Evolutionary conservation across 2,888 invertebrate genomes (phyloP).

Genomic region (Ypsolopha scabrella): DNA sequence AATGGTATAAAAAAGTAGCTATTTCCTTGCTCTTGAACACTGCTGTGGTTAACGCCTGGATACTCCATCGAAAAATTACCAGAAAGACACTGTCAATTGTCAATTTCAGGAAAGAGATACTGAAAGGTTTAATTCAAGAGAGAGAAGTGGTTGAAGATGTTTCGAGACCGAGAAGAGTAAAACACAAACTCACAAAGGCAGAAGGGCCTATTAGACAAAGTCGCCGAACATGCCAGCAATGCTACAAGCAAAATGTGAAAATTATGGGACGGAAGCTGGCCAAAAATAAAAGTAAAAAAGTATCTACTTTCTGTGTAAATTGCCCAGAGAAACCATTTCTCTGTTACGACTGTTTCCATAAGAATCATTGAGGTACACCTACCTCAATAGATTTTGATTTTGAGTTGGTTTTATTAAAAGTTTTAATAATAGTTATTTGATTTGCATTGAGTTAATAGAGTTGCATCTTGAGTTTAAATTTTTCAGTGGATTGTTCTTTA

Average conservation of each 20-base stretch:
- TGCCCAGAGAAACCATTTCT: too few relatives aligned
- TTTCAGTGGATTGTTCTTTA: too few relatives aligned
- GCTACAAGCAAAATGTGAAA: too few relatives aligned
- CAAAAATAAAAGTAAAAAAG: constrained; percentile 7
- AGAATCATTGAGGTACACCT: too few relatives aligned
- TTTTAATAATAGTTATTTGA: too few relatives aligned
- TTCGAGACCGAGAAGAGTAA: constrained; percentile 4
- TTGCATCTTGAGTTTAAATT: too few relatives aligned
- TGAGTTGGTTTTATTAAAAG: too few relatives aligned
- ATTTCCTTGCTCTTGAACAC: constrained; percentile 20
- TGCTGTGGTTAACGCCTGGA: constrained; percentile 17
- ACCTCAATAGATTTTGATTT: too few relatives aligned
- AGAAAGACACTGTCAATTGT: constrained; percentile 10
- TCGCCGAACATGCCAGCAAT: constrained; percentile 4
- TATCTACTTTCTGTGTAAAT: constrained; percentile 3
- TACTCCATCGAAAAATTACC: constrained; percentile 15
- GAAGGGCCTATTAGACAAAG: constrained; percentile 3
- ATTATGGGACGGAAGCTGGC: too few relatives aligned
- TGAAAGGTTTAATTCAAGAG: background rate
- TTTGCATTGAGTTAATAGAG: too few relatives aligned
- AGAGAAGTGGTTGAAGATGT: background rate
- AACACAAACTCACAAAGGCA: constrained; percentile 2
- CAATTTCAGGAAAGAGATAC: constrained; percentile 8
- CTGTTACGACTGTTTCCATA: too few relatives aligned
- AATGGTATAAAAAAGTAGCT: constrained; percentile 17